Conservation (phyloP, 2,797 vertebrate genomes). For the Silurus lanzhouensis region DNA sequence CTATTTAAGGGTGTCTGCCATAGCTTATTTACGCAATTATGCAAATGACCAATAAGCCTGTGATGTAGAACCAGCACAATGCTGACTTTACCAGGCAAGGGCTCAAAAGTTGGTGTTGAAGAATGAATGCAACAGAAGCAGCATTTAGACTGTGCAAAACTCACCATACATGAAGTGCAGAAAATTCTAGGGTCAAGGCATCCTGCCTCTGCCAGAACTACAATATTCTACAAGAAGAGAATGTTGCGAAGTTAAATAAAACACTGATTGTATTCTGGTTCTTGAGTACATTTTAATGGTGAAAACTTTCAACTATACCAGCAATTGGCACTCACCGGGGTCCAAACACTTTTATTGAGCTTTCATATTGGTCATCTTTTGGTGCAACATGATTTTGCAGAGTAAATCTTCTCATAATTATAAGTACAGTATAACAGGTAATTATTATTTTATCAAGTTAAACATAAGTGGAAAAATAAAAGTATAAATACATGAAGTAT, state of each 20-base stretch:
- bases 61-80: background rate
- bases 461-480: too few relatives aligned
- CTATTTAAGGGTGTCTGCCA: too few relatives aligned
- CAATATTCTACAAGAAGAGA: slow-evolving; percentile 79
- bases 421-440: background rate
- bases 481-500: too few relatives aligned
- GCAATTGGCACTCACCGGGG: background rate
- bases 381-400: background rate
- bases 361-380: background rate
- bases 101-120: background rate
- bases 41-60: background rate
- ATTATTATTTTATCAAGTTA: too few relatives aligned
- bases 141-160: slow-evolving; percentile 43
- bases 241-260: too few relatives aligned
- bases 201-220: slow-evolving; percentile 89
- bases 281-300: background rate
- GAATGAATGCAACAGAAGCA: background rate
- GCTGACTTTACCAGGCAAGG: background rate
- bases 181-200: slow-evolving; percentile 90
- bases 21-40: background rate
- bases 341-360: background rate
- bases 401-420: background rate
- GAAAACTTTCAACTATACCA: background rate
- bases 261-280: too few relatives aligned
- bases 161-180: slow-evolving; percentile 93